phyloP scores from a whole-genome alignment of 2,888 invertebrate species.

The Nemotelus nigrinus region DNA sequence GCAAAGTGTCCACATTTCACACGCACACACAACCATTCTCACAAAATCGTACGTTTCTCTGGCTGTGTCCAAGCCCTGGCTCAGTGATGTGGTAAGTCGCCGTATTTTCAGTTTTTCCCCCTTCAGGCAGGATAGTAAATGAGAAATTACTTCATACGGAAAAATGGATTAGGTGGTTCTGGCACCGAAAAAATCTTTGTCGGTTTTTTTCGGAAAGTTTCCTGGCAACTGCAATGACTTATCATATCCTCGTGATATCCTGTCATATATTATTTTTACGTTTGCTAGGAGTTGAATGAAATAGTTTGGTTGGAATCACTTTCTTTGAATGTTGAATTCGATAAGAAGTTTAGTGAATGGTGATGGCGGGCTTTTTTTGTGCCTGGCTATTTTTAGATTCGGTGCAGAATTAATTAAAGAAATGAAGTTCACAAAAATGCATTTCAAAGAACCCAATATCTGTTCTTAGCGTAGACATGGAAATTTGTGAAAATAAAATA shows the following conservation, averaged over 20 bases:
- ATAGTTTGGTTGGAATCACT: neutral
- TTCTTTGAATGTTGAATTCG: neutral
- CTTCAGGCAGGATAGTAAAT: neutral
- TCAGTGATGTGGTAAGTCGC: too few relatives aligned
- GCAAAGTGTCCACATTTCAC: neutral
- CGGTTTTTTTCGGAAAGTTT: neutral
- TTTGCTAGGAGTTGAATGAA: neutral
- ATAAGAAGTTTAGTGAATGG: neutral
- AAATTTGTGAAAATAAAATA: too few relatives aligned
- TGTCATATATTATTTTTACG: neutral
- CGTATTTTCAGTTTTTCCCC: too few relatives aligned
- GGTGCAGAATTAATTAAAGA: too few relatives aligned
- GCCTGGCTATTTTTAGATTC: neutral
- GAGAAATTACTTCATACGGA: constrained; percentile 23
- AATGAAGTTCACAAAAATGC: too few relatives aligned
- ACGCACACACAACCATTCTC: neutral
- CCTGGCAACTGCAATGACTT: neutral
- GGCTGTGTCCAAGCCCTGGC: neutral
- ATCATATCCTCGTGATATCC: constrained; percentile 10
- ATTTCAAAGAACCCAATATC: too few relatives aligned
- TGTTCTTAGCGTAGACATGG: too few relatives aligned
- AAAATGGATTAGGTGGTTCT: constrained; percentile 32
- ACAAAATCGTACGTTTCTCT: neutral
- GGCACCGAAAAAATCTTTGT: neutral
- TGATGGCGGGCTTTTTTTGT: neutral